Conservation (phyloP, 2,888 invertebrate species). For the Eupithecia subfuscata region DNA sequence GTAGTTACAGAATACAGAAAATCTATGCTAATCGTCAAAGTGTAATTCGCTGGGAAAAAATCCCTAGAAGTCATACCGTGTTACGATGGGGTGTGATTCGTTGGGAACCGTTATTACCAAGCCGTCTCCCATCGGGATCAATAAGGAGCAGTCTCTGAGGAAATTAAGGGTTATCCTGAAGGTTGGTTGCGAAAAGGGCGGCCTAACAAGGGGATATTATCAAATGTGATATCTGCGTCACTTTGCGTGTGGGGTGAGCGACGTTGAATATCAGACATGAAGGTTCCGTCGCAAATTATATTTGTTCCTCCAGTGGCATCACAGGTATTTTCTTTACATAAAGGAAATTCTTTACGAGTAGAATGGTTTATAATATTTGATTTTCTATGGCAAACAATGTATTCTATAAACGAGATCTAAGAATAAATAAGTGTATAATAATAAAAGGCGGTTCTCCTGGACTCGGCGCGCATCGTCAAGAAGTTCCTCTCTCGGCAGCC, state of each 20-base stretch:
- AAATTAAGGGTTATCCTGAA: conserved; percentile 53
- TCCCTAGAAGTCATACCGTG: background rate
- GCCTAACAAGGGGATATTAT: conserved; percentile 22
- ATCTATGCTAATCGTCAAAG: too few relatives aligned
- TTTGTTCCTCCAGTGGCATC: too few relatives aligned
- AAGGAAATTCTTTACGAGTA: too few relatives aligned
- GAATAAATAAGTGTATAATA: too few relatives aligned
- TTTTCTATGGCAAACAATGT: too few relatives aligned
- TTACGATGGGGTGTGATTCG: background rate
- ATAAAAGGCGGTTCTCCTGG: too few relatives aligned
- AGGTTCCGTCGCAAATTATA: background rate
- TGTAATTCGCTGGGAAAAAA: background rate
- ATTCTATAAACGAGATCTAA: too few relatives aligned
- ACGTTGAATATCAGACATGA: background rate
- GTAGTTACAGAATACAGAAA: too few relatives aligned
- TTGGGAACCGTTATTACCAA: conserved; percentile 8
- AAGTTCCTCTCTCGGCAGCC: too few relatives aligned
- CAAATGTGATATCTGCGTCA: conserved; percentile 13
- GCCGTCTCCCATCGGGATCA: conserved; percentile 50
- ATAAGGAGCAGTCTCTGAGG: conserved; percentile 55
- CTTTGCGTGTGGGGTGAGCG: conserved; percentile 5
- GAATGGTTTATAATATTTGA: too few relatives aligned
- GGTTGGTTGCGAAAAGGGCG: conserved; percentile 23
- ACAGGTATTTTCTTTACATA: too few relatives aligned
- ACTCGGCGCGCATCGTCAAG: too few relatives aligned